Evolutionary conservation across 2,888 invertebrate species (phyloP).

Genomic region (Brachyptera risi): DNA sequence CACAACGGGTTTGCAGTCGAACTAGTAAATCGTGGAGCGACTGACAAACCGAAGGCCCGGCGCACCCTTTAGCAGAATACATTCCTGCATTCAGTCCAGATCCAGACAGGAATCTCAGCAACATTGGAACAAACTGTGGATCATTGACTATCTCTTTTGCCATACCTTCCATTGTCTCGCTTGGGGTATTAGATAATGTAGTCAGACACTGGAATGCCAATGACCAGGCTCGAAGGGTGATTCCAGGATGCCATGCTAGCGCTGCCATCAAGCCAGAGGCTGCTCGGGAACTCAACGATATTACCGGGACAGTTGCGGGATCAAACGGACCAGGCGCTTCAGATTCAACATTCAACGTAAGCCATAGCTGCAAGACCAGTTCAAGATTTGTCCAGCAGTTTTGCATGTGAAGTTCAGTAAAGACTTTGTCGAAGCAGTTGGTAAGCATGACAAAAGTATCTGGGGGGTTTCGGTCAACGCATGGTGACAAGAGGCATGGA

Average conservation of each 20-base stretch:
- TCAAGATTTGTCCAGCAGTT: conserved; percentile 74
- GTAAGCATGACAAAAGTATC: conserved; percentile 54
- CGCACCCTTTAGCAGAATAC: conserved; percentile 50
- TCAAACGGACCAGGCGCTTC: conserved; percentile 38
- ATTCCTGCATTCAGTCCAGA: conserved; percentile 52
- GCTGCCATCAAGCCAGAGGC: conserved; percentile 63
- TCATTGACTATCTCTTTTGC: conserved; percentile 61
- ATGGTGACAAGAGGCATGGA: conserved; percentile 49
- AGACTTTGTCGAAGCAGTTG: conserved; percentile 64
- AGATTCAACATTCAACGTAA: conserved; percentile 70
- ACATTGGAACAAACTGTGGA: conserved; percentile 61
- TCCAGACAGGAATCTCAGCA: conserved; percentile 63
- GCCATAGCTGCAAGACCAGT: conserved; percentile 79
- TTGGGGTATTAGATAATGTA: conserved; percentile 6
- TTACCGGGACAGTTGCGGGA: conserved; percentile 58
- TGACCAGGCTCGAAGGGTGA: conserved; percentile 74
- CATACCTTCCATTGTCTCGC: conserved; percentile 46
- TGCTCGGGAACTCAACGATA: conserved; percentile 60
- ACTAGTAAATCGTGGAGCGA: conserved; percentile 67
- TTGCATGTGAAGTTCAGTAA: conserved; percentile 55
- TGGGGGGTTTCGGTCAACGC: conserved; percentile 40
- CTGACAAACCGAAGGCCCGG: conserved; percentile 71
- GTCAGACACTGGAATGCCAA: conserved; percentile 73
- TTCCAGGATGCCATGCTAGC: conserved; percentile 61
- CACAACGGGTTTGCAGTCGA: conserved; percentile 63